Evolutionary conservation across 2,797 vertebrate species (phyloP), one percentile per base, ranked within the genome.

Genomic region (Pantherophis vulpinus): DNA sequence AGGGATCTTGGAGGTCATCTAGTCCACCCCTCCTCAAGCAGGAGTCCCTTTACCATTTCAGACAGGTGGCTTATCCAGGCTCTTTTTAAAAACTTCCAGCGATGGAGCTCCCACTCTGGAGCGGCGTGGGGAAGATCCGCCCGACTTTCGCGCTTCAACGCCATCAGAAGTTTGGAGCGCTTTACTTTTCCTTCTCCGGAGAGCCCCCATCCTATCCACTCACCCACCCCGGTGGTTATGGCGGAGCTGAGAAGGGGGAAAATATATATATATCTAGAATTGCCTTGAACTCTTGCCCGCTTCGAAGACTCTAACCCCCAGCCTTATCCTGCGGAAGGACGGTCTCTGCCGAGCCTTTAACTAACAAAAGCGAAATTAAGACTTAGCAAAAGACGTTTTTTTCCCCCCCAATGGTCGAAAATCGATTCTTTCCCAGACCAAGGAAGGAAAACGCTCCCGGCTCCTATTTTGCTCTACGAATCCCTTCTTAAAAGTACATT

Each of bases 201-300:
- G 58, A 29, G 7, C 11, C 61, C 1, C 0, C 27, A 11, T 2
- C 42, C 18, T 0, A 9, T 8, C 51, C 47, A 47, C 47, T 0
- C 12, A 0, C 56, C n/a, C 29, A 7, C 1, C 4, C 54, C 3
- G 6, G 7, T 8, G 9, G 6, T 29, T 59, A 11, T n/a, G 25
- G 29, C 13, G 58, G 55, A 1, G 47, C 61, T 29, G 23, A 13
- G 54, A 47, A 23, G 16, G 7, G 2, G 11, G 3, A 0, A 0
- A 37, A 14, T 14, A 23, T 47, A 51, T 29, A 23, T 51, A 51
- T 51, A 47, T 12, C 5, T 27, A 42, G 5, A 59, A 86, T 51
- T 74, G 16, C 87, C 5, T 54, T 58, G 27, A 37, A 12, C 12
- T 11, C 29, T 29, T 2, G 18, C n/a, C 88, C 10, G 9, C 55